Evolutionary conservation across 2,113 vertebrate species (phyloP).

Genomic region (Microtus montanus): DNA sequence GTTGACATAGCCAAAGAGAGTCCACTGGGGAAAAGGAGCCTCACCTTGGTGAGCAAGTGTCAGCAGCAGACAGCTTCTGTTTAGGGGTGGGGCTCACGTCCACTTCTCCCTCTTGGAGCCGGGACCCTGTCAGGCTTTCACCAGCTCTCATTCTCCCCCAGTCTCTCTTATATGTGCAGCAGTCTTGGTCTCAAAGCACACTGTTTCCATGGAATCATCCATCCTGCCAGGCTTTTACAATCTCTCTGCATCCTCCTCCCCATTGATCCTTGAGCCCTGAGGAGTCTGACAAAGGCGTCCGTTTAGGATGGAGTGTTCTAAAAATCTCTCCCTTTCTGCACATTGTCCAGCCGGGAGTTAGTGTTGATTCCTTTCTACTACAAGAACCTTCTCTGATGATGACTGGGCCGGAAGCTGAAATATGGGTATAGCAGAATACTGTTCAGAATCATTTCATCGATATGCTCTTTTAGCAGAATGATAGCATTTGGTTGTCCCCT

Average conservation of each 20-base stretch:
- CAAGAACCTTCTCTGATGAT: neutral
- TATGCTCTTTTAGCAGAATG: neutral
- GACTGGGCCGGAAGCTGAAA: neutral
- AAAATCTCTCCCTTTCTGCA: neutral
- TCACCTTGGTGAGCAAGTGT: neutral
- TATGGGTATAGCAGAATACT: neutral
- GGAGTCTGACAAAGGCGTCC: neutral
- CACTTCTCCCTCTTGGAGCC: neutral
- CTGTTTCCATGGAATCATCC: neutral
- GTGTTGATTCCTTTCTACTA: no score
- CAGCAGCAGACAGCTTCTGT: neutral
- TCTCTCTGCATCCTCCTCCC: neutral
- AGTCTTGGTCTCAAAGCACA: neutral
- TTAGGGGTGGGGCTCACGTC: neutral
- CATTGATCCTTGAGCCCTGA: neutral
- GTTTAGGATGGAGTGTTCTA: neutral
- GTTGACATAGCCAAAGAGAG: neutral
- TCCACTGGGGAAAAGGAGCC: neutral
- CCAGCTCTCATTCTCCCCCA: neutral
- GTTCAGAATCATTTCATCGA: neutral
- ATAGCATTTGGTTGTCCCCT: neutral
- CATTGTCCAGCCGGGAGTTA: neutral
- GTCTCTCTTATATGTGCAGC: neutral
- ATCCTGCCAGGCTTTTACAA: neutral
- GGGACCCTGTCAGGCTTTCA: neutral